phyloP scores from a whole-genome alignment of 2,888 invertebrate species.

The Gandaritis pyraliata region DNA sequence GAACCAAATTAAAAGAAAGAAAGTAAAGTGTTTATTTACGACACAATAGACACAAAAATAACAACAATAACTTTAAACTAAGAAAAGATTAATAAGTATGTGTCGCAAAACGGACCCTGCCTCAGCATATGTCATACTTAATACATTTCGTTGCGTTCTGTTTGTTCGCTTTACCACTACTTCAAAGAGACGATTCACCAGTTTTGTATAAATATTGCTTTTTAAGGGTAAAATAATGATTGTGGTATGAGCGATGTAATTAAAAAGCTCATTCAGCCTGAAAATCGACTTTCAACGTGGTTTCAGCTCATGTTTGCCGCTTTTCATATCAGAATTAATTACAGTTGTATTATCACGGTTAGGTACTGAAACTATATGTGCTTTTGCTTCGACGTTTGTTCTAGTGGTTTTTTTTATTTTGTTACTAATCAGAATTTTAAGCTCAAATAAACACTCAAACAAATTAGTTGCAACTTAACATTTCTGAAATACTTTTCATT shows the following conservation, averaged over 20 bases:
- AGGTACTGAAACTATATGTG: background rate
- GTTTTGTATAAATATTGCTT: slow-evolving; percentile 65
- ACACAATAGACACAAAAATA: no score
- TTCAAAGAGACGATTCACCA: slow-evolving; percentile 52
- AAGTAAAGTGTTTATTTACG: no score
- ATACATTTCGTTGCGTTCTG: slow-evolving; percentile 11
- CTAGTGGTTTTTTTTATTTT: no score
- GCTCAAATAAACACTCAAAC: no score
- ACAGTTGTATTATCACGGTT: slow-evolving; percentile 40
- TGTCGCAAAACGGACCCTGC: no score
- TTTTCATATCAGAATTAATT: slow-evolving; percentile 48
- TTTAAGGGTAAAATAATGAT: slow-evolving; percentile 56
- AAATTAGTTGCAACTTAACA: no score
- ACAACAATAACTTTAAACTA: no score
- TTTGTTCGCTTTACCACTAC: slow-evolving; percentile 3
- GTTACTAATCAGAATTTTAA: no score
- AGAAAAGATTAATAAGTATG: no score
- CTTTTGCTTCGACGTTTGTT: no score
- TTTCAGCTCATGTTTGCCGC: slow-evolving; percentile 39
- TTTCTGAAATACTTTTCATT: no score
- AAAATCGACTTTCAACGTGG: slow-evolving; percentile 46
- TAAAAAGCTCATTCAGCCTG: slow-evolving; percentile 57
- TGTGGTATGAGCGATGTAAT: slow-evolving; percentile 59
- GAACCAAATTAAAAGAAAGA: slow-evolving; percentile 38
- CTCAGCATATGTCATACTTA: no score